Conservation (phyloP, 2,797 vertebrate genomes). For the Oryzias dopingdopingensis region DNA sequence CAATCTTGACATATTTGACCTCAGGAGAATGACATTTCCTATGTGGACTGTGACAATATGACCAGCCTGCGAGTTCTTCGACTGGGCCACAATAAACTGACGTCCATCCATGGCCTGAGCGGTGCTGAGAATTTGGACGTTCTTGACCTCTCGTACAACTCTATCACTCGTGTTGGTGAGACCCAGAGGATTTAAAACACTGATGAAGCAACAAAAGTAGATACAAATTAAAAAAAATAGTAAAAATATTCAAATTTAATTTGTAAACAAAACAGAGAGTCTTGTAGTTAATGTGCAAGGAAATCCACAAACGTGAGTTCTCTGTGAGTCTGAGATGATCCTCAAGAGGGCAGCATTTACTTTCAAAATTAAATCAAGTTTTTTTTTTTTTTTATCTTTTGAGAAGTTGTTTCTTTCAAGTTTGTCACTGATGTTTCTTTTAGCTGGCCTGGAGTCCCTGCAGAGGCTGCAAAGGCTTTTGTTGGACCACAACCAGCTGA, state of each 20-base stretch:
- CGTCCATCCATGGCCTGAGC: constrained; percentile 84
- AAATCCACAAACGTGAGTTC: background rate
- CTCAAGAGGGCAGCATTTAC: constrained; percentile 69
- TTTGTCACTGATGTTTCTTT: constrained; percentile 13
- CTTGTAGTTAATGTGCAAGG: background rate
- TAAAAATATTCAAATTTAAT: no score
- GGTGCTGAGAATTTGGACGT: constrained; percentile 79
- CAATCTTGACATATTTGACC: background rate
- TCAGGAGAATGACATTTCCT: constrained; percentile 88
- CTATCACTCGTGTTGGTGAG: constrained; percentile 90
- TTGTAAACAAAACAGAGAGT: background rate
- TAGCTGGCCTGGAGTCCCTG: constrained; percentile 86
- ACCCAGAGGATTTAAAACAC: background rate
- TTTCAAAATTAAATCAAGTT: constrained; percentile 2
- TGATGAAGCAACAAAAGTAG: background rate
- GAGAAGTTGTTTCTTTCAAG: constrained; percentile 4
- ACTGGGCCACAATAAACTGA: constrained; percentile 84
- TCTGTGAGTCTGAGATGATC: background rate
- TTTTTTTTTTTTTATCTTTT: constrained; percentile 6
- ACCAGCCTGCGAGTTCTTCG: constrained; percentile 80
- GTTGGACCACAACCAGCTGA: constrained; percentile 91
- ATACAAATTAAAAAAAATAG: no score
- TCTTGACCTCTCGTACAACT: constrained; percentile 90
- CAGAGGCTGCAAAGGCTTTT: constrained; percentile 84
- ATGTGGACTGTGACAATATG: constrained; percentile 85